Evolutionary conservation across 2,888 invertebrate species (phyloP).

Genomic region (Lathronympha strigana): DNA sequence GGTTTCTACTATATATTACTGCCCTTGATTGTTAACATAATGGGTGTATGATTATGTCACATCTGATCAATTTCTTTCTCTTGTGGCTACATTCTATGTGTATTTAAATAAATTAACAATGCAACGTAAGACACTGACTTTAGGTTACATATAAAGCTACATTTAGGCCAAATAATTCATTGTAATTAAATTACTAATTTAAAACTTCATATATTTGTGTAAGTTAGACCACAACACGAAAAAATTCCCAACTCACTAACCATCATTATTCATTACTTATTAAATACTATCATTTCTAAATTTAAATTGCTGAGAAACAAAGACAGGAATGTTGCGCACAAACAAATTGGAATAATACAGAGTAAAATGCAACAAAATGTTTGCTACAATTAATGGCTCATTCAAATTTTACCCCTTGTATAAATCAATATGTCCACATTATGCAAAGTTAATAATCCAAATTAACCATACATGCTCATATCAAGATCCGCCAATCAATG

Average conservation of each 20-base stretch:
- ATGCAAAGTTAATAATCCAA: too few species aligned
- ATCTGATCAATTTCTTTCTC: neutral
- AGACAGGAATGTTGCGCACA: conserved; percentile 25
- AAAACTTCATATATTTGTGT: conserved; percentile 2
- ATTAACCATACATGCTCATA: too few species aligned
- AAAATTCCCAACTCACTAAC: neutral
- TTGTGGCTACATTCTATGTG: conserved; percentile 46
- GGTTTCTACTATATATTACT: too few species aligned
- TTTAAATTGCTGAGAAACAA: neutral
- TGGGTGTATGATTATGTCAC: neutral
- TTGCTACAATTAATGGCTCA: neutral
- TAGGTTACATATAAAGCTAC: conserved; percentile 45
- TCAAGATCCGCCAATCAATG: too few species aligned
- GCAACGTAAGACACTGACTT: conserved; percentile 42
- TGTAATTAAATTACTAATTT: conserved; percentile 40
- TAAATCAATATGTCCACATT: too few species aligned
- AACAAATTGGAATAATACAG: conserved; percentile 9
- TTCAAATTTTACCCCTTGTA: neutral
- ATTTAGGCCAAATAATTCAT: conserved; percentile 60
- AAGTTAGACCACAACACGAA: conserved; percentile 33
- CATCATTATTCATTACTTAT: neutral
- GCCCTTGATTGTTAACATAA: too few species aligned
- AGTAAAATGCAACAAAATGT: neutral
- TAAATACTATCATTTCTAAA: too few species aligned
- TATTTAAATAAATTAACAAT: conserved; percentile 45